phyloP scores from a whole-genome alignment of 1,140 invertebrate genomes.

The Oppia nitens region DNA sequence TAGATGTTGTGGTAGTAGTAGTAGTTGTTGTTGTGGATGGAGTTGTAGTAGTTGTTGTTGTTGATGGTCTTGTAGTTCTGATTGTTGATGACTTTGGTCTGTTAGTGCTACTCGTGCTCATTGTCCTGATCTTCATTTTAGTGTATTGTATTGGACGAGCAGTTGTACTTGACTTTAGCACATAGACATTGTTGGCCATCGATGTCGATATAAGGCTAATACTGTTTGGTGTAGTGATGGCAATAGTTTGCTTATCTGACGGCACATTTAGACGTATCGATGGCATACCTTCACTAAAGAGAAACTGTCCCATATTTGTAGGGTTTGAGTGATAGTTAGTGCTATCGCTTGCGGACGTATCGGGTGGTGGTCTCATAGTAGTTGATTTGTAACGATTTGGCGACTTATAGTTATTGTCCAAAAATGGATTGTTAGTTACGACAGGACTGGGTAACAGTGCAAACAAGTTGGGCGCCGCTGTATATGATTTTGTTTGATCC shows the following conservation, averaged over 20 bases:
- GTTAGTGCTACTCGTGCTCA: not conserved
- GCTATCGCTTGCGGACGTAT: not conserved
- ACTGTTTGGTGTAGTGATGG: not conserved
- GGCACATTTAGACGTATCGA: not conserved
- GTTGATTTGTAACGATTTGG: not conserved
- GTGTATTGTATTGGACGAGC: not conserved
- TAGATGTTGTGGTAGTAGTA: not conserved
- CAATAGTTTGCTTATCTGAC: not conserved
- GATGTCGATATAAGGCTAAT: not conserved
- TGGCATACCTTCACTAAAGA: not conserved
- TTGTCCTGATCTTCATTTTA: not conserved
- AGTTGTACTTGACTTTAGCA: not conserved
- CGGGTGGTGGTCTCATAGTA: not conserved
- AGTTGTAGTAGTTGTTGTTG: not conserved
- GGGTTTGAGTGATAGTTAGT: not conserved
- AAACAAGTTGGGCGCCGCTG: not conserved
- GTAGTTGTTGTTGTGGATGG: not conserved
- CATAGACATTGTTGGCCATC: not conserved
- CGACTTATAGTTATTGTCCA: not conserved
- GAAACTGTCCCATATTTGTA: not conserved
- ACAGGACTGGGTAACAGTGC: not conserved
- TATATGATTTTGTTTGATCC: constrained; percentile 2
- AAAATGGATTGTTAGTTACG: not conserved
- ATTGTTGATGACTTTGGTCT: not conserved
- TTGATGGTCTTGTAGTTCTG: not conserved